Evolutionary conservation across 2,888 invertebrate species (phyloP).

Genomic region (Pyrrhosoma nymphula): DNA sequence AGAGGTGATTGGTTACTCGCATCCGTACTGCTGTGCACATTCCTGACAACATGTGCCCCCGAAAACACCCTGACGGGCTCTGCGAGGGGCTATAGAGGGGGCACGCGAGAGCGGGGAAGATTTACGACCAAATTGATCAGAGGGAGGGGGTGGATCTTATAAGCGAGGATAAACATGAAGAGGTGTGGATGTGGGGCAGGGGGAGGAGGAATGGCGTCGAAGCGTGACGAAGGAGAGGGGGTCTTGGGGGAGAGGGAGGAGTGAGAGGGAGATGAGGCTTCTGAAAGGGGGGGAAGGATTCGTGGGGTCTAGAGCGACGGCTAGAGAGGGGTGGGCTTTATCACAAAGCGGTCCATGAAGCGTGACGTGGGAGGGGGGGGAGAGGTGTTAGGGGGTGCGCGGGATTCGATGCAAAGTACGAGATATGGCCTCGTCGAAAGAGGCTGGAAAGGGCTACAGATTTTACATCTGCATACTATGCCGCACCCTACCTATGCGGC

Average conservation of each 20-base stretch:
- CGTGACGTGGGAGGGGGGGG: neutral
- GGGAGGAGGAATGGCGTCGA: neutral
- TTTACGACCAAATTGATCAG: constrained; percentile 11
- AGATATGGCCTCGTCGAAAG: too few relatives aligned
- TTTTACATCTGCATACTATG: too few relatives aligned
- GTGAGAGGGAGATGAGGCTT: too few relatives aligned
- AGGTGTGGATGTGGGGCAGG: neutral
- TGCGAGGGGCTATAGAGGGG: too few relatives aligned
- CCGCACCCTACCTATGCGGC: too few relatives aligned
- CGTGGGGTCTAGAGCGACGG: neutral
- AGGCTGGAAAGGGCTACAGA: too few relatives aligned
- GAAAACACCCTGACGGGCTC: too few relatives aligned
- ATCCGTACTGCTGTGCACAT: too few relatives aligned
- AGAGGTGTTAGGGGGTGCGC: neutral
- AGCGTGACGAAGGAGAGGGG: neutral
- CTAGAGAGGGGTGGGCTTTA: neutral
- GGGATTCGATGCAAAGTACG: too few relatives aligned
- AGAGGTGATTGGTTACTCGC: too few relatives aligned
- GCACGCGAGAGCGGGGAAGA: neutral
- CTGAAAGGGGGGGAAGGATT: neutral
- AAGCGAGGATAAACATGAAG: neutral
- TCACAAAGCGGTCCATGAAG: neutral
- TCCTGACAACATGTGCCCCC: too few relatives aligned
- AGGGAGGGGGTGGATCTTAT: neutral
- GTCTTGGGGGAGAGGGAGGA: neutral